Percentiles rank a stretch among this genome's conserved stretches.
Evolutionary conservation across 2,888 invertebrate genomes (phyloP).

Genomic region (Tenthredo scrophulariae): DNA sequence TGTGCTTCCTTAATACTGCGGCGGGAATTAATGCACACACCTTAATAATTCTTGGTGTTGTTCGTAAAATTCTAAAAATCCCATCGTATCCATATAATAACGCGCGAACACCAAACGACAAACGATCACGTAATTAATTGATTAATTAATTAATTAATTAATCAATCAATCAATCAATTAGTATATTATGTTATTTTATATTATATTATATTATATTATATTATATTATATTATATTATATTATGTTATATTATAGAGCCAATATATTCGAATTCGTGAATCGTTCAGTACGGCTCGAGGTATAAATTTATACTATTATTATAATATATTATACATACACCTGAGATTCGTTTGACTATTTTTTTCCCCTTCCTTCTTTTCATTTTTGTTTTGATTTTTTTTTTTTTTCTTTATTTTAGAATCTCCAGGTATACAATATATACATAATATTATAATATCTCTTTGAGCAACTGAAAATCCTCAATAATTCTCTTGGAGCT

Average conservation of each 20-base stretch:
- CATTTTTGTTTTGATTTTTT: not conserved
- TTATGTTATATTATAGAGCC: slow-evolving; percentile 7
- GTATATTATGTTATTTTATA: slow-evolving; percentile 17
- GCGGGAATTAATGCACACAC: slow-evolving; percentile 33
- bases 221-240: not conserved
- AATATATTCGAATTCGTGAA: slow-evolving; percentile 26
- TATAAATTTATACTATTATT: slow-evolving; percentile 2
- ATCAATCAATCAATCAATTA: not conserved
- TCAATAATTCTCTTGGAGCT: slow-evolving; percentile 6
- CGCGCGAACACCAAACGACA: slow-evolving; percentile 35
- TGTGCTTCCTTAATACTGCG: slow-evolving; percentile 37
- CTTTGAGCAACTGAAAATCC: slow-evolving; percentile 35
- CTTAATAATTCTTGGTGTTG: slow-evolving; percentile 39
- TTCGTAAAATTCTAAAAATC: slow-evolving; percentile 39
- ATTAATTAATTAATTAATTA: not conserved
- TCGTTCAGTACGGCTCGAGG: slow-evolving; percentile 14
- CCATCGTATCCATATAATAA: slow-evolving; percentile 13
- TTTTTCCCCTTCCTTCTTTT: not conserved
- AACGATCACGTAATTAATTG: slow-evolving; percentile 6
- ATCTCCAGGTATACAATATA: not conserved
- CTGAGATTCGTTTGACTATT: not conserved
- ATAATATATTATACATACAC: slow-evolving; percentile 15
- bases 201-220: slow-evolving; percentile 8
- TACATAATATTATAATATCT: slow-evolving; percentile 5
- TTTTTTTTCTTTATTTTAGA: not conserved